phyloP scores from a whole-genome alignment of 2,113 vertebrate species.

The Gadus macrocephalus region DNA sequence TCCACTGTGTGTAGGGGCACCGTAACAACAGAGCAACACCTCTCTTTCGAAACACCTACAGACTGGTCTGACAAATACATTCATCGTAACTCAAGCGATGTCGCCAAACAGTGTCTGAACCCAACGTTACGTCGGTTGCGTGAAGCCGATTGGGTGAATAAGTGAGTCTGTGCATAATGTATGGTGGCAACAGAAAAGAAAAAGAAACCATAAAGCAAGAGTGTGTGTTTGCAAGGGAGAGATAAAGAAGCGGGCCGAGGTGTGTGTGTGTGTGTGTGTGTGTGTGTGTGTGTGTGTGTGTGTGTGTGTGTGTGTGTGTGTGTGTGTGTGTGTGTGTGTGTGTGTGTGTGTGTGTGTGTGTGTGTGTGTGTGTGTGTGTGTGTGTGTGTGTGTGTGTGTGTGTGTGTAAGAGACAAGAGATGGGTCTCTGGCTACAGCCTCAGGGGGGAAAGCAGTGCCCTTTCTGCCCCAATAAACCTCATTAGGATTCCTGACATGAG shows the following conservation, averaged over 20 bases:
- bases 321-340: neutral
- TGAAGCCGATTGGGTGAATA: neutral
- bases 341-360: constrained; percentile 2
- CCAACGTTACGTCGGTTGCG: too few species aligned
- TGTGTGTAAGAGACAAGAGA: neutral
- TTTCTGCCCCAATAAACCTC: constrained; percentile 78
- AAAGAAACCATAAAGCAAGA: neutral
- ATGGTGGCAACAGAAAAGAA: neutral
- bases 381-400: neutral
- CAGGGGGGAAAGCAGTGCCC: constrained; percentile 64
- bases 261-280: neutral
- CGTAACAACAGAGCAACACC: constrained; percentile 4
- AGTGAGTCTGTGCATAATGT: neutral
- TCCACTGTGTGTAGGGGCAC: constrained; percentile 35
- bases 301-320: neutral
- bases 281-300: neutral
- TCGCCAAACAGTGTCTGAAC: too few species aligned
- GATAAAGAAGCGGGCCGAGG: neutral
- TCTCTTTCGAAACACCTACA: neutral
- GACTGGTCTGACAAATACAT: too few species aligned
- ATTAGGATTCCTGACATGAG: constrained; percentile 66
- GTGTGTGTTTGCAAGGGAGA: neutral
- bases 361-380: constrained; percentile 1
- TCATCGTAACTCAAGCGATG: too few species aligned
- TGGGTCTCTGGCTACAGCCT: constrained; percentile 59